Evolutionary conservation across 2,888 invertebrate genomes (phyloP), one percentile per base, ranked within the genome.

Genomic region (Drosophila nr. fundita): DNA sequence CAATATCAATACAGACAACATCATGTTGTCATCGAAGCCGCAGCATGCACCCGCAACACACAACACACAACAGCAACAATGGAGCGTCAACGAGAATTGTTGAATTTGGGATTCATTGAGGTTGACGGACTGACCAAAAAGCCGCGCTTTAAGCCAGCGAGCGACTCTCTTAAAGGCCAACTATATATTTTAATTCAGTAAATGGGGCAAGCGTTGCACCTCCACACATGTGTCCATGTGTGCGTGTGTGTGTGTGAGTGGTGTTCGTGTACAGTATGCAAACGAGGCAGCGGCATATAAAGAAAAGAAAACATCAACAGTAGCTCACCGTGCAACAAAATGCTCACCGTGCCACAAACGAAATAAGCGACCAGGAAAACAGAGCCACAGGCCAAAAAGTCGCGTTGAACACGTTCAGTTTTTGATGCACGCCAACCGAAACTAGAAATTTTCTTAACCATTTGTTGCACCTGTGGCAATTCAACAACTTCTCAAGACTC

Each of bases 351-450:
- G 55, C 45, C 73, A 36, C 34, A 27, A 24, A 29, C 38, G 55
- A 32, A 58, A 59, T 32, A 42, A 36, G n/a, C 60, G 59, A 11
- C 24, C 29, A 13, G 32, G 5, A 8, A 53, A 45, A 18, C 40
- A 40, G 45, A 32, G 40, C 40, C 63, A 38, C 10, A 58, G 30
- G 52, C 36, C 32, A 34, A 27, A 54, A 30, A 64, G 73, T 67
- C 81, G 58, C 76, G 38, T 67, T 55, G 65, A 75, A 82, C 80
- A 73, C 85, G 85, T 79, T 89, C 77, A 87, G 79, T 84, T 87
- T 73, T 79, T 84, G 77, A 76, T 87, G 79, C 72, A 83, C 75
- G 68, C 38, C 57, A 54, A 54, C 36, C 24, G 2, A 24, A 15
- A 15, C 45, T 45, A 4, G 2, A 73, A 78, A 64, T 45, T 24